Evolutionary conservation across 1,140 invertebrate species (phyloP).

Genomic region (Copidosoma floridanum): DNA sequence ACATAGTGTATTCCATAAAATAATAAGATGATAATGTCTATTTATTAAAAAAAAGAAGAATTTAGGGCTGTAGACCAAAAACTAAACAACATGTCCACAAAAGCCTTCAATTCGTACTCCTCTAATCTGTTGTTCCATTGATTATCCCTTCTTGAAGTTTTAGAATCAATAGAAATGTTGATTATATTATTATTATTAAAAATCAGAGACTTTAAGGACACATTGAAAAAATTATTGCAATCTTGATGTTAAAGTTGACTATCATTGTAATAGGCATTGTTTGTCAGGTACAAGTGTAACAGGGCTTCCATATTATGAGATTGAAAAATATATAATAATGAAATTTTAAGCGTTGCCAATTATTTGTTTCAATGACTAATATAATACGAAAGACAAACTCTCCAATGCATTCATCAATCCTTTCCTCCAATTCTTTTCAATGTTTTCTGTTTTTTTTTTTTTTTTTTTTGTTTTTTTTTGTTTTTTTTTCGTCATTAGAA

Average conservation of each 20-base stretch:
- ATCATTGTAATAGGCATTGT: slow-evolving; percentile 26
- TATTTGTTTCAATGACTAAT: too few relatives aligned
- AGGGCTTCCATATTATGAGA: slow-evolving; percentile 24
- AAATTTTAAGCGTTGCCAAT: too few relatives aligned
- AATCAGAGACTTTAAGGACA: slow-evolving; percentile 2
- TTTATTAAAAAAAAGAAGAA: too few relatives aligned
- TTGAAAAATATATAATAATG: slow-evolving; percentile 19
- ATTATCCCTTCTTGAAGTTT: slow-evolving; percentile 3
- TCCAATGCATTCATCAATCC: too few relatives aligned
- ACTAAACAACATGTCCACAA: not conserved
- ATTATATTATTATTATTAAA: slow-evolving; percentile 1
- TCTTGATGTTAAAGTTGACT: slow-evolving; percentile 24
- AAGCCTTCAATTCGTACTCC: not conserved
- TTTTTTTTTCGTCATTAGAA: too few relatives aligned
- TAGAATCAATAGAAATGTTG: not conserved
- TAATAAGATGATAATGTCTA: too few relatives aligned
- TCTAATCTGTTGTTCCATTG: not conserved
- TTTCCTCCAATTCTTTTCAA: too few relatives aligned
- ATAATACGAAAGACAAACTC: too few relatives aligned
- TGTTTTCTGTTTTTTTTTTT: too few relatives aligned
- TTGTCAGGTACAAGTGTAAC: slow-evolving; percentile 18
- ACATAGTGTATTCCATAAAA: too few relatives aligned
- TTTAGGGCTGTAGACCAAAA: not conserved
- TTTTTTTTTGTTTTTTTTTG: too few relatives aligned
- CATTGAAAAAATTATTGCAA: slow-evolving; percentile 2